Conservation (phyloP, 2,113 vertebrate genomes). For the Chamaetylas fuelleborni region DNA sequence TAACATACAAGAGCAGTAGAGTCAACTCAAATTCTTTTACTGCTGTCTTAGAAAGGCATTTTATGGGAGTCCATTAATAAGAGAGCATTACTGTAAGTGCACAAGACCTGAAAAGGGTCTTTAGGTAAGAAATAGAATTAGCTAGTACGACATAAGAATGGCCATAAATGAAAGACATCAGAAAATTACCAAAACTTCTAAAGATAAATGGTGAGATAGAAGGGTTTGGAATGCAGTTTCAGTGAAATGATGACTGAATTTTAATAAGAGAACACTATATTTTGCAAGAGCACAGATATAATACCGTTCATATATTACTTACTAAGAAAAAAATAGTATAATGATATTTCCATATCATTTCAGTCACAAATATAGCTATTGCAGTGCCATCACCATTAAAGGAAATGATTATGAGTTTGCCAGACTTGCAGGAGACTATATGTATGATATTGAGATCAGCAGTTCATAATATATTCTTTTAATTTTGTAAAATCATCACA, state of each 20-base stretch:
- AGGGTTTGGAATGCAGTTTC: neutral
- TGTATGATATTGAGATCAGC: neutral
- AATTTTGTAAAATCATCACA: neutral
- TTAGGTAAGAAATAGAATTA: constrained; percentile 30
- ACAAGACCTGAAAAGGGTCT: neutral
- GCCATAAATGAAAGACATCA: neutral
- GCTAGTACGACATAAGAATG: neutral
- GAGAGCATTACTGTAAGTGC: constrained; percentile 7
- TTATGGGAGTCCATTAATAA: neutral
- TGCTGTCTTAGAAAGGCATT: neutral
- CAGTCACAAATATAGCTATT: neutral
- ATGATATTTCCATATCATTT: neutral
- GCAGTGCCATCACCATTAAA: neutral
- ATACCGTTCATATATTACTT: neutral
- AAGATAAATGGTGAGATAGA: neutral
- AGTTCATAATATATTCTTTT: neutral
- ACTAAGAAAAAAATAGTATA: neutral
- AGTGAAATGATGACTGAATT: constrained; percentile 1
- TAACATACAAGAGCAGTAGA: neutral
- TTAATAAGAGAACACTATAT: neutral
- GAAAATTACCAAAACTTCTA: neutral
- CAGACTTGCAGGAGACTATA: neutral
- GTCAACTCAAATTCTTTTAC: neutral
- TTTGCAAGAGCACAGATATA: neutral
- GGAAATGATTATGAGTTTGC: neutral